Base-by-base conservation (phyloP, 2,888 invertebrate genomes). In the Tricholauxania praeusta region DNA sequence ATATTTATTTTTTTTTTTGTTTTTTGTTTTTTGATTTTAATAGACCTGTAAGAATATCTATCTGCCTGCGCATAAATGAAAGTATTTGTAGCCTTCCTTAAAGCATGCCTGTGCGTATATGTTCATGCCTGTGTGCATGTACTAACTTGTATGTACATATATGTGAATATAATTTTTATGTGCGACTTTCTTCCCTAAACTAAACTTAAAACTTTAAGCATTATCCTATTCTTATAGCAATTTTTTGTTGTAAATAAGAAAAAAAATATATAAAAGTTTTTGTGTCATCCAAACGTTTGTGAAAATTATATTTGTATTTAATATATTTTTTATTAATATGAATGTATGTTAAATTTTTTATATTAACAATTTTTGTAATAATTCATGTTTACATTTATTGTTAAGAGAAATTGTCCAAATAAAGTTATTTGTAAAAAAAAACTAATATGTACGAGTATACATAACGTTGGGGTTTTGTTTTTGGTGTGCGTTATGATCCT, bases 291-390 rank as follows among this genome's bases (percentile, higher is more conserved):
- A 57, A 57, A 19, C 12, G 7, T 55, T 19, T 55, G 10, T 55
- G n/a, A 55, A 19, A 17, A 22, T 39, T 28, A 57, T 57, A 28
- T 12, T 15, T 57, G 57, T 57, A 39, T 28, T 60, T 73, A 59
- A 59, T 32, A 28, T 51, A 71, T 63, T 72, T 75, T 67, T 62
- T 72, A 70, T 75, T 75, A 71, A 72, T 75, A 39, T 55, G 55
- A 39, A 39, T 39, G 39, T 55, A 55, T 55, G 57, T 57, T 57
- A 28, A 57, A 19, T 28, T 57, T 28, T 57, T 57, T 57, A 19
- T 57, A 57, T 28, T 22, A 57, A 12, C 22, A 55, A 55, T 4
- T 17, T 19, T 14, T 28, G 15, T 19, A n/a, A 57, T 57, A 22
- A 57, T 57, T 19, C 22, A 57, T 28, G 28, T 12, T 12, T 57